Base-by-base conservation (phyloP, 2,113 vertebrate genomes). In the Barnardius zonarius region DNA sequence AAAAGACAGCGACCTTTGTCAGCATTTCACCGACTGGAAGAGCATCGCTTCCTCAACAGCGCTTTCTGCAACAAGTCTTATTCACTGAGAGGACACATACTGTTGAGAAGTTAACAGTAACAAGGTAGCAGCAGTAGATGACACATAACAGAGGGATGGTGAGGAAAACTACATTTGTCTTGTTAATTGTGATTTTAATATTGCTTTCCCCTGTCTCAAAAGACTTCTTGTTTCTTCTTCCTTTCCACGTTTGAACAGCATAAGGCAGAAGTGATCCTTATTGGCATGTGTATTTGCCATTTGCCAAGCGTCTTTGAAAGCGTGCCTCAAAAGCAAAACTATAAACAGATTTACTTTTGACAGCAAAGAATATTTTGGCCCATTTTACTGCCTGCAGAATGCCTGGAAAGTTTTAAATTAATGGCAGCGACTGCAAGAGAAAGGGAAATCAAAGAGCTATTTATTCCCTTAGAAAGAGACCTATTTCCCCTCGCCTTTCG, bases 391-490 rank as follows among this genome's bases (percentile, higher is more conserved):
- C 82, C 77, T 93, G 30, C 67, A 91, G 94, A 96, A 96, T 62
- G 55, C 81, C 87, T 95, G 79, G 70, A 83, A 97, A 96, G 63
- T 97, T 98, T 98, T 86, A 96, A 93, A 97, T 95, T 95, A 98
- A 95, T 95, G 93, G 77, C 22, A 41, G 90, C 17, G 43, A 96
- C 96, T 96, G 86, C 79, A 94, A 95, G 86, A 95, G 84, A 92
- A 94, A 97, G 93, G 39, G 59, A 96, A 96, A 96, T 97, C 93
- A 95, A 89, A 94, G 93, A 94, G 67, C 69, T 63, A 78, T 92
- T 95, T 97, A 93, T 94, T 97, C 64, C 83, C 35, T 82, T 52
- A 92, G 85, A 97, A 93, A 62, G 35, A 91, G 75, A 55, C 67
- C 35, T 64, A 82, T 93, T 96, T 96, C 57, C 62, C 61, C 67